A percentile compares a stretch with the other conserved stretches of the same genome.
These are phyloP conservation scores for Cyprinella venusta DNA, from an alignment of 2,797 vertebrate genomes.

Conservation along the genomic window DNA sequence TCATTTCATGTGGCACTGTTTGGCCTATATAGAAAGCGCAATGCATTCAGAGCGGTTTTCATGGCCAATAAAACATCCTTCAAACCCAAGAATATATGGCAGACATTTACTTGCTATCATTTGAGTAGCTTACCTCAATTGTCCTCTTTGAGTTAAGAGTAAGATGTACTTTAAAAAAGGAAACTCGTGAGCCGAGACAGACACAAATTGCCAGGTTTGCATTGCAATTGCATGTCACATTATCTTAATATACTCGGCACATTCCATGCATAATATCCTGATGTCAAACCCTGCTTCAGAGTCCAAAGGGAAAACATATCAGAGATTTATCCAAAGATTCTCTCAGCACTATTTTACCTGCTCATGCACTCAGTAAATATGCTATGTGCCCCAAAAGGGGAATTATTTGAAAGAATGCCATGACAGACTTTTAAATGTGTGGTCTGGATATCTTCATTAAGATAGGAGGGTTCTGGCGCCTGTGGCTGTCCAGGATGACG, in stretches of 20 bases:
- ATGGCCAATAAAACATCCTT: conserved; percentile 7
- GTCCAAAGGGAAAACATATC: conserved; percentile 1
- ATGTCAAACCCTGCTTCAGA: conserved; percentile 19
- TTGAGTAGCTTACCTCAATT: neutral
- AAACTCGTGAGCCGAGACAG: conserved; percentile 9
- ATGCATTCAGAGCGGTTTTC: conserved; percentile 9
- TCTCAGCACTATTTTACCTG: conserved; percentile 7
- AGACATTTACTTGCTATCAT: conserved; percentile 3
- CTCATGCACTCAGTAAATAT: neutral
- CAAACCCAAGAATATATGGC: neutral
- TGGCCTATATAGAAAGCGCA: conserved; percentile 8
- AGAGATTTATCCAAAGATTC: neutral
- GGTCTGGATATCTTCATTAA: conserved; percentile 23
- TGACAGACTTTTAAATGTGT: conserved; percentile 6
- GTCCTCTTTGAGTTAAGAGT: neutral
- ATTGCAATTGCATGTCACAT: neutral
- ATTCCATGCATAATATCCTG: conserved; percentile 9
- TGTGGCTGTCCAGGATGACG: conserved; percentile 14
- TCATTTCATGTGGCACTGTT: conserved; percentile 7
- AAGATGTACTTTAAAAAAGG: conserved; percentile 14
- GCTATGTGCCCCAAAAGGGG: neutral
- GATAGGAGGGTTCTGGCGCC: conserved; percentile 20
- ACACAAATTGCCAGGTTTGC: neutral
- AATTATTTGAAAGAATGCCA: neutral
- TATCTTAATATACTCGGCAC: neutral